Percentiles rank a stretch among this genome's conserved stretches.
phyloP scores from a whole-genome alignment of 1,140 invertebrate genomes.

The Zaprionus gabonicus region DNA sequence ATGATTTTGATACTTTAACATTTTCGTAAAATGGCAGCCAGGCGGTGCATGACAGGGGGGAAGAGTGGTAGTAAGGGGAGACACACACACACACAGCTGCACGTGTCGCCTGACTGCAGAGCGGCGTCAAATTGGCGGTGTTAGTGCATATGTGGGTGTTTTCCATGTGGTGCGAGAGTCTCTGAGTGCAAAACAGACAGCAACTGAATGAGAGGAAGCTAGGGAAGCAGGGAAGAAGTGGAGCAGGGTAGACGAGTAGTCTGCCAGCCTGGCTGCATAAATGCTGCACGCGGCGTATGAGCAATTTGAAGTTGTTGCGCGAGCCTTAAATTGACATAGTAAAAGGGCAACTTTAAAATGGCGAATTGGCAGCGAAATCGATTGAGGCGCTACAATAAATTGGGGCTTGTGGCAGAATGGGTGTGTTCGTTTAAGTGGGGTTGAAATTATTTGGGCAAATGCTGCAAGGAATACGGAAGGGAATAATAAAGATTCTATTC shows the following conservation, averaged over 20 bases:
- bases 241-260: neutral
- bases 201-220: neutral
- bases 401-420: neutral
- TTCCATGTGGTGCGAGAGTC: conserved; percentile 50
- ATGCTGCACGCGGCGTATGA: conserved; percentile 55
- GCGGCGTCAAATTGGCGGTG: conserved; percentile 80
- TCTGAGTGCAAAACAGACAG: conserved; percentile 25
- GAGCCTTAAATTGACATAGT: conserved; percentile 74
- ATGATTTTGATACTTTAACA: conserved; percentile 84
- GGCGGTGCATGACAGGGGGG: conserved; percentile 20
- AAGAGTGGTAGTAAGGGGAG: neutral
- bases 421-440: neutral
- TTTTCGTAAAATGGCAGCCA: conserved; percentile 81
- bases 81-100: conserved; percentile 33
- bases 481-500: neutral
- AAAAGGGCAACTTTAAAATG: conserved; percentile 63
- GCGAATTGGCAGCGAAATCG: conserved; percentile 14
- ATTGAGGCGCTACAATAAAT: conserved; percentile 8
- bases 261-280: conserved; percentile 13
- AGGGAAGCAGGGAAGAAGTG: neutral
- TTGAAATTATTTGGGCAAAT: neutral
- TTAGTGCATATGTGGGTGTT: conserved; percentile 80
- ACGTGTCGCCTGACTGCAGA: conserved; percentile 29
- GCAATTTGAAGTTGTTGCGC: conserved; percentile 65
- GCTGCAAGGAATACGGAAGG: neutral